Percentiles rank a stretch among this genome's conserved stretches.
phyloP scores from a whole-genome alignment of 2,113 vertebrate species.

The Ptilonorhynchus violaceus region DNA sequence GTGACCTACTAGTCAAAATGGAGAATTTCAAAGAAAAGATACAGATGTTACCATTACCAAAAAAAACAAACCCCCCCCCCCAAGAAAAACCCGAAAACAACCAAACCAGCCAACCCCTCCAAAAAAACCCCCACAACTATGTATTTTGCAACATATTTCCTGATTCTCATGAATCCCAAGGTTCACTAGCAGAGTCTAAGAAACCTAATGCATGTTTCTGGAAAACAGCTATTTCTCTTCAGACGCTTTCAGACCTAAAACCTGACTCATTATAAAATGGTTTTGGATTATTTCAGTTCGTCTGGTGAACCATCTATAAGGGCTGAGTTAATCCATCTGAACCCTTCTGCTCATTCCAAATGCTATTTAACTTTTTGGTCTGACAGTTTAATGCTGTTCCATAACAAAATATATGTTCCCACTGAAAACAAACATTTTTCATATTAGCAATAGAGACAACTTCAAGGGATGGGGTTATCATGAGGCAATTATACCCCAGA shows the following conservation, averaged over 20 bases:
- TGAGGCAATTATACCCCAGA: conserved; percentile 53
- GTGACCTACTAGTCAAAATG: neutral
- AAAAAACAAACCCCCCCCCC: too few relatives aligned
- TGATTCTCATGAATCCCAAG: neutral
- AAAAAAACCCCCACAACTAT: too few relatives aligned
- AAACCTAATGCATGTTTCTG: neutral
- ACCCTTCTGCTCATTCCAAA: conserved; percentile 43
- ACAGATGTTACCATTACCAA: neutral
- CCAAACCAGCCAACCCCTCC: too few relatives aligned
- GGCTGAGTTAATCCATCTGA: conserved; percentile 52
- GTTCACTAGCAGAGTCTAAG: neutral
- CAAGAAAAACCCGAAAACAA: neutral
- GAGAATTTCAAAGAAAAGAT: neutral
- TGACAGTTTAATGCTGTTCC: conserved; percentile 59
- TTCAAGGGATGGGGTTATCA: conserved; percentile 64
- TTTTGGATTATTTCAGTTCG: neutral
- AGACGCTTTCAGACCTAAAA: conserved; percentile 29
- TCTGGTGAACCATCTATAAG: conserved; percentile 7
- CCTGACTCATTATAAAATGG: neutral
- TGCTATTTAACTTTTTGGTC: conserved; percentile 55
- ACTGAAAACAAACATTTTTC: conserved; percentile 63
- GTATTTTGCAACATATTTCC: neutral
- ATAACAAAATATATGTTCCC: conserved; percentile 60
- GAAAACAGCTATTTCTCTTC: conserved; percentile 26
- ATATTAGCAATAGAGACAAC: conserved; percentile 39